Conservation (phyloP, 2,888 invertebrate genomes). For the Caenorhabditis afra region DNA sequence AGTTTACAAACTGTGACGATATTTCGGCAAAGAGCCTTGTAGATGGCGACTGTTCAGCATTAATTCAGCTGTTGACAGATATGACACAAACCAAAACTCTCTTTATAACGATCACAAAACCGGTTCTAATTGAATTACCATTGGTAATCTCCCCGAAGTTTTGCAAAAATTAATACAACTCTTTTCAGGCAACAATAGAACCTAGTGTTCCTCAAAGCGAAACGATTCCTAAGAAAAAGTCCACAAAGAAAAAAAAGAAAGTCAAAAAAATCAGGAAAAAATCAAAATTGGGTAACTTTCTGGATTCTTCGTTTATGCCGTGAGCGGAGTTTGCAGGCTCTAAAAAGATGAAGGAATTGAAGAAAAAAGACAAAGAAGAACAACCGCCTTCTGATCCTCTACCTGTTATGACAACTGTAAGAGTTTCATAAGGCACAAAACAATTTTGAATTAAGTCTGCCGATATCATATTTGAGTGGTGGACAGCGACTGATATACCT, state of each 20-base stretch:
- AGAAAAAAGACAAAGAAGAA: conserved; percentile 1
- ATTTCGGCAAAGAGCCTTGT: conserved; percentile 54
- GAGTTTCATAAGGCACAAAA: too few species aligned
- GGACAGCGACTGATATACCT: conserved; percentile 40
- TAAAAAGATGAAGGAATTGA: background rate
- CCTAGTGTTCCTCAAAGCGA: conserved; percentile 1
- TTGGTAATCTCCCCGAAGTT: background rate
- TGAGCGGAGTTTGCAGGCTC: background rate
- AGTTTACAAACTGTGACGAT: conserved; percentile 60
- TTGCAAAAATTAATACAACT: background rate
- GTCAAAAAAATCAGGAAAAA: conserved; percentile 16
- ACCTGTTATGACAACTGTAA: too few species aligned
- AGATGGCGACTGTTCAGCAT: conserved; percentile 52
- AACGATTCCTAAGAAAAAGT: background rate
- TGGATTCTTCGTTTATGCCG: too few species aligned
- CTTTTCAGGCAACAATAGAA: background rate
- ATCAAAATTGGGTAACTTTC: too few species aligned
- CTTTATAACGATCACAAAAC: conserved; percentile 50
- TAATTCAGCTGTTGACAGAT: conserved; percentile 51
- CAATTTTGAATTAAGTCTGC: conserved; percentile 10
- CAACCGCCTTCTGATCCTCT: too few species aligned
- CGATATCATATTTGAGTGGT: conserved; percentile 59
- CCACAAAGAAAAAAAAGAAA: conserved; percentile 30
- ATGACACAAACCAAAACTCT: conserved; percentile 48
- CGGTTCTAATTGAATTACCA: conserved; percentile 13